Evolutionary conservation across 2,113 vertebrate species (phyloP), one percentile per base, ranked within the genome.

Genomic region (Myrmecobius fasciatus): DNA sequence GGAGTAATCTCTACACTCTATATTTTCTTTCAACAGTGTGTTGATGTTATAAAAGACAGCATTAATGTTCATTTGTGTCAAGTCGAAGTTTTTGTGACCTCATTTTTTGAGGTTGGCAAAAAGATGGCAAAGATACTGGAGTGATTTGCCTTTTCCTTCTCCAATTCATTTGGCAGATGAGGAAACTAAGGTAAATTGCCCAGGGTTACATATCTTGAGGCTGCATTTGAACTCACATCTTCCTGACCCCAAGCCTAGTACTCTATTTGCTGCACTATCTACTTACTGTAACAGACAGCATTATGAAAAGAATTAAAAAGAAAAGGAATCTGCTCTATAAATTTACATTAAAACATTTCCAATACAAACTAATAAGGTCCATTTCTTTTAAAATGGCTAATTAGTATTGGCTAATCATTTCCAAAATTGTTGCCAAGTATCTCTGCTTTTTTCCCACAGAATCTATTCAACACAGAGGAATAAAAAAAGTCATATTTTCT

Each of bases 401-500:
- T n/a, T n/a, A n/a, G 31, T n/a, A 75, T n/a, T 75, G 36, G 31
- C n/a, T 67, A 67, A 67, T 67, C 60, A 75, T 75, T 75, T 20
- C 5, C 7, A 43, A 83, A 83, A 83, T 5, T 83, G 17, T 20
- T 67, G n/a, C 2, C 88, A 2, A 7, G 8, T 47, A 20, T 43
- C n/a, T n/a, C 43, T 83, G 17, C 20, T 43, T n/a, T 83, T 83
- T 83, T 43, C n/a, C 31, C 60, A 0, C 12, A 1, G 88, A n/a
- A 89, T 10, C 43, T 0, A 9, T 52, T 0, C 22, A 46, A 49
- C 26, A 31, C 6, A 3, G 0, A 0, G 3, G 3, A 14, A 3
- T 28, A 2, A 25, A 28, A 49, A 6, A 25, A 6, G 0, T 0
- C 7, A 0, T 11, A 47, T 20, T 52, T 54, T 31, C 6, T 14